Conservation (phyloP, 2,888 invertebrate genomes). For the Drosophila stalkeri region DNA sequence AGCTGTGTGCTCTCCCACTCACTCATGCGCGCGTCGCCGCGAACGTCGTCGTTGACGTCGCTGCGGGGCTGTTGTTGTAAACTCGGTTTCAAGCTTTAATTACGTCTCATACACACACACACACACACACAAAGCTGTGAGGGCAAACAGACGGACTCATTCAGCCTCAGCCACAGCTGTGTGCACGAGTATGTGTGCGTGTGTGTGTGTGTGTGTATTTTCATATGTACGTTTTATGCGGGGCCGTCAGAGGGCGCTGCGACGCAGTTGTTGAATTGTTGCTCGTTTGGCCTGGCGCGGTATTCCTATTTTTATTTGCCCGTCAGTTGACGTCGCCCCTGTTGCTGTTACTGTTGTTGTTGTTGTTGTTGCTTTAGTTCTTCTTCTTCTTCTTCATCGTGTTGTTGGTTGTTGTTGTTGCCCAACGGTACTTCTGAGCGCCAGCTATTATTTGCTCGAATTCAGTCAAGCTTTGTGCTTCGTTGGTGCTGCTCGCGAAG, state of each 20-base stretch:
- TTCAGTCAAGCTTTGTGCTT: slow-evolving; percentile 81
- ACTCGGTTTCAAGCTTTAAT: slow-evolving; percentile 80
- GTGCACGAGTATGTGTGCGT: slow-evolving; percentile 21
- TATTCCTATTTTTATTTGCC: slow-evolving; percentile 77
- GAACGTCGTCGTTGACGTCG: slow-evolving; percentile 32
- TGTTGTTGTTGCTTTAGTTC: slow-evolving; percentile 37
- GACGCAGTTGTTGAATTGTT: slow-evolving; percentile 46
- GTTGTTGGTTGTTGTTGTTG: slow-evolving; percentile 57
- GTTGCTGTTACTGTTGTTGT: slow-evolving; percentile 28
- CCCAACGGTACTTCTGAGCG: slow-evolving; percentile 79
- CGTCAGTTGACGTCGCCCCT: slow-evolving; percentile 44
- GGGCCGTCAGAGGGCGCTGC: slow-evolving; percentile 49
- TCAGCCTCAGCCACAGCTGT: slow-evolving; percentile 57
- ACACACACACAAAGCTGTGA: slow-evolving; percentile 26
- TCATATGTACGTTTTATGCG: slow-evolving; percentile 38
- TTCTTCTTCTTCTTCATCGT: slow-evolving; percentile 42
- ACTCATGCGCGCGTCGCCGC: slow-evolving; percentile 57
- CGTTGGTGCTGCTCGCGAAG: slow-evolving; percentile 78
- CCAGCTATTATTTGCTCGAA: slow-evolving; percentile 70
- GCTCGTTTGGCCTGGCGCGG: slow-evolving; percentile 64
- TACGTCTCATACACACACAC: slow-evolving; percentile 64
- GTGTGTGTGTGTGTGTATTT: slow-evolving; percentile 31
- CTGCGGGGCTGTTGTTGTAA: slow-evolving; percentile 73
- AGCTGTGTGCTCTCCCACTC: slow-evolving; percentile 46
- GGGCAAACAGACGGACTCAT: slow-evolving; percentile 65